Evolutionary conservation across 2,888 invertebrate species (phyloP).

Genomic region (Hyalella azteca): DNA sequence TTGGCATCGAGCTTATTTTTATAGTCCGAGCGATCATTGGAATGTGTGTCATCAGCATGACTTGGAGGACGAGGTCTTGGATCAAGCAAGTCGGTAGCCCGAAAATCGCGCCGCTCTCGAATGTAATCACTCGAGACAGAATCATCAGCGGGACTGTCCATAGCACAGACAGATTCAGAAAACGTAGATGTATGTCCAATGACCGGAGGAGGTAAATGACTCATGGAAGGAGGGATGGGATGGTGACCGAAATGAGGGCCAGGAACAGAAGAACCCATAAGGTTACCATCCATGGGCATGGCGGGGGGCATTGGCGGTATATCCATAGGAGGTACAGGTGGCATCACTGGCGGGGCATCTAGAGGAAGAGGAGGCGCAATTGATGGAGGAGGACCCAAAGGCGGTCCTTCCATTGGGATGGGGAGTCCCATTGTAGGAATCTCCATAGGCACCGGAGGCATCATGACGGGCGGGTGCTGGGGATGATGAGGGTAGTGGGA

Average conservation of each 20-base stretch:
- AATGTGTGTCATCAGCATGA: not conserved
- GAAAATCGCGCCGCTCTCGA: not conserved
- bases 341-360: conserved; percentile 2
- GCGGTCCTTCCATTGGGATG: conserved; percentile 18
- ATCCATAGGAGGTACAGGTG: not conserved
- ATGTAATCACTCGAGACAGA: not conserved
- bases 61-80: not conserved
- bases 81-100: not conserved
- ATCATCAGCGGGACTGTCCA: not conserved
- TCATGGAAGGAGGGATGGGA: not conserved
- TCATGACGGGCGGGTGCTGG: conserved; percentile 5
- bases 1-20: not conserved
- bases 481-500: conserved; percentile 10
- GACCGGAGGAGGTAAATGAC: not conserved
- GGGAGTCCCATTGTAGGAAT: not conserved
- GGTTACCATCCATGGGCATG: not conserved
- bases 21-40: not conserved
- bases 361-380: conserved; percentile 25
- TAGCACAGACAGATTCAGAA: not conserved
- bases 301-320: not conserved
- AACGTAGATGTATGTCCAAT: not conserved
- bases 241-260: not conserved
- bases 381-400: not conserved
- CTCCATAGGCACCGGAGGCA: conserved; percentile 19
- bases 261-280: not conserved